Evolutionary conservation across 2,888 invertebrate genomes (phyloP), one percentile per base, ranked within the genome.

Genomic region (Cataglyphis altisquamis): DNA sequence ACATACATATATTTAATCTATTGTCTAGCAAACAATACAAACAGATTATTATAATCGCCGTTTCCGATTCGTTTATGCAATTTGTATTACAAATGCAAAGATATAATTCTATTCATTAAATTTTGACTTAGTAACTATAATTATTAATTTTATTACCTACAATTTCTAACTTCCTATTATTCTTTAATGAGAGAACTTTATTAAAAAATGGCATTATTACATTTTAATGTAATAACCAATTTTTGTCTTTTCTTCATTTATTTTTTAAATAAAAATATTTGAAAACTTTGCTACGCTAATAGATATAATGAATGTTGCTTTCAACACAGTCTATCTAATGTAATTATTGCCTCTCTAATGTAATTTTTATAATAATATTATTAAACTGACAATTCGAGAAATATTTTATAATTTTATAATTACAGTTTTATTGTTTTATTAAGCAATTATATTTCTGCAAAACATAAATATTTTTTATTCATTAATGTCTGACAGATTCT

Each of bases 11-110:
- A 36, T 63, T 74, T 52, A 75, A 64, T 15, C 25, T 48, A 75
- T 75, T 64, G 21, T 64, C 36, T 21, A 63, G n/a, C 9, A 75
- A 74, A 55, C 10, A 39, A 39, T 36, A 63, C 36, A 64, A 75
- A 75, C 39, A 55, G 36, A 6, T n/a, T 36, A 25, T 45, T 10
- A 5, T 74, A 48, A 48, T 45, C 18, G 48, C 15, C 4, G 36
- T 36, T 64, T n/a, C 0, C 3, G 39, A 25, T 36, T 1, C 10
- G n/a, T 75, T 64, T 64, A 8, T 29, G 1, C 39, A 64, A 52
- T 52, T 55, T 25, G 52, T 36, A 1, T 64, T 18, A n/a, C 12
- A 64, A 75, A 32, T 32, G 36, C 36, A 36, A 36, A 36, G 6
- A 36, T 36, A 36, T 36, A 36, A 52, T 52, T 52, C 8, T n/a